phyloP scores from a whole-genome alignment of 2,888 invertebrate species.

The Orchesella flavescens region DNA sequence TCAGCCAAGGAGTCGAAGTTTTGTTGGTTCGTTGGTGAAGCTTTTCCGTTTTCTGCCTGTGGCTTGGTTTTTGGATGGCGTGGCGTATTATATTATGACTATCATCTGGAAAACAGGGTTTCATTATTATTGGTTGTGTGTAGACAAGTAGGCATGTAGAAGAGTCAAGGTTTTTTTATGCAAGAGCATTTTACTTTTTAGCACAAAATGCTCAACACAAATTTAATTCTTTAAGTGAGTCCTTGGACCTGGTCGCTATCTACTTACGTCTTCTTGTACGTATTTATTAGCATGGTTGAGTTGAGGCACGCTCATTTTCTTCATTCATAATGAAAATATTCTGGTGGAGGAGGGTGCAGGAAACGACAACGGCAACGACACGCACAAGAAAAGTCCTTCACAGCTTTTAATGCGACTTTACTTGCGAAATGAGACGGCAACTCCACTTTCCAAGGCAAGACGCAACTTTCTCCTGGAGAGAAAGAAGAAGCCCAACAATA shows the following conservation, averaged over 20 bases:
- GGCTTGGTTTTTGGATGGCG: neutral
- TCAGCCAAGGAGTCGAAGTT: neutral
- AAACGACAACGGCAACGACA: neutral
- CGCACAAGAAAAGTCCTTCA: neutral
- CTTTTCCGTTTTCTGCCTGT: neutral
- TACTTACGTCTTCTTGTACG: neutral
- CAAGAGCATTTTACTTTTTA: neutral
- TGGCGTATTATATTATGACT: constrained; percentile 13
- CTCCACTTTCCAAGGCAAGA: no score
- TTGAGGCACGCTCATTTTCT: neutral
- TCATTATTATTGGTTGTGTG: neutral
- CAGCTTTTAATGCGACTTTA: neutral
- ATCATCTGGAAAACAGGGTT: constrained; percentile 22
- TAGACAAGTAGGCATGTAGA: no score
- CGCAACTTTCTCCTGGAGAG: neutral
- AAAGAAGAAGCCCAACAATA: no score
- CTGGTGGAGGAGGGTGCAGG: neutral
- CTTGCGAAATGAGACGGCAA: neutral
- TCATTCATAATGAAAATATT: neutral
- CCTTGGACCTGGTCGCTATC: neutral
- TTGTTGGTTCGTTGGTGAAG: neutral
- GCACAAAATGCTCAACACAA: neutral
- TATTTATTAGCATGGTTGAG: constrained; percentile 21
- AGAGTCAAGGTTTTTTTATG: no score
- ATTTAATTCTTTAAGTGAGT: constrained; percentile 43